Evolutionary conservation across 1,140 invertebrate genomes (phyloP).

Genomic region (Zeugodacus cucurbitae): DNA sequence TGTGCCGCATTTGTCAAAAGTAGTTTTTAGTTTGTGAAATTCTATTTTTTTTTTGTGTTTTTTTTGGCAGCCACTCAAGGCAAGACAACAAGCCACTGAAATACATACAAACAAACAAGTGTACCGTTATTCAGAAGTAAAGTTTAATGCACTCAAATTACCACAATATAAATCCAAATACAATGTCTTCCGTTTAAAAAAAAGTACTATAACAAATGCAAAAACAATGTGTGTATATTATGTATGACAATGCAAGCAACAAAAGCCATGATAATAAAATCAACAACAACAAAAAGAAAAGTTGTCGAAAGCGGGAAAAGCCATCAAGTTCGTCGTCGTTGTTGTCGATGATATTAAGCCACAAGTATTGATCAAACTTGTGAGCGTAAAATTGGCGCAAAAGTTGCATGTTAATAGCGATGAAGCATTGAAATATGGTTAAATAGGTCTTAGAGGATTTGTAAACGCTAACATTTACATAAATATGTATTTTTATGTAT

Average conservation of each 20-base stretch:
- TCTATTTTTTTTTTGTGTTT: background rate
- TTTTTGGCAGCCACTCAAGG: conserved; percentile 4
- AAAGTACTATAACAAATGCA: no score
- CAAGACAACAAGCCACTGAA: background rate
- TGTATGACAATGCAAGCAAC: background rate
- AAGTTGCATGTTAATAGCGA: conserved; percentile 26
- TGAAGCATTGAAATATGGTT: background rate
- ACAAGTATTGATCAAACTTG: conserved; percentile 30
- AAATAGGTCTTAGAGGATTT: conserved; percentile 13
- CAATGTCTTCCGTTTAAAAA: background rate
- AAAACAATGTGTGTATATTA: background rate
- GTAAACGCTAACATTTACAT: background rate
- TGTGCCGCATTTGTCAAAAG: background rate
- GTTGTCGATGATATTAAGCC: conserved; percentile 16
- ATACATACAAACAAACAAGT: background rate
- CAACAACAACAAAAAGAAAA: background rate
- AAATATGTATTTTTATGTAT: background rate
- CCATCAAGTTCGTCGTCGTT: background rate
- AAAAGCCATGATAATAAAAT: background rate
- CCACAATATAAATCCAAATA: background rate
- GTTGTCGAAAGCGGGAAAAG: conserved; percentile 1
- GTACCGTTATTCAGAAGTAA: background rate
- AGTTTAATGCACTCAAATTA: conserved; percentile 37
- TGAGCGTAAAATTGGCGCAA: conserved; percentile 7
- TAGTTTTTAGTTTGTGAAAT: background rate